A percentile compares a stretch with the other conserved stretches of the same genome.
phyloP scores from a whole-genome alignment of 1,140 invertebrate species.

The Cephus cinctus region DNA sequence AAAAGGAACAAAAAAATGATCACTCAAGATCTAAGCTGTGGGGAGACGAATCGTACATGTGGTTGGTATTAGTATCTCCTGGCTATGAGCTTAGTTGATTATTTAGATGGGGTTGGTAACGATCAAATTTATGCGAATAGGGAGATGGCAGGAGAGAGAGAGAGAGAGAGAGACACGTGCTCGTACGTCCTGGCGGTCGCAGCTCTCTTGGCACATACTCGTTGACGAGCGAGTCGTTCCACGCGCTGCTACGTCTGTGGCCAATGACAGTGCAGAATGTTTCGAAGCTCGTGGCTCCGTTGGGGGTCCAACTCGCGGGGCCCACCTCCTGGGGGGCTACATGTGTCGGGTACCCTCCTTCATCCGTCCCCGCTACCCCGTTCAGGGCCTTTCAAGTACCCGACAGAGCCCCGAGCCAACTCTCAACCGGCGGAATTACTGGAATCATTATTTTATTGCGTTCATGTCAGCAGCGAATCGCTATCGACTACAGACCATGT shows the following conservation, averaged over 20 bases:
- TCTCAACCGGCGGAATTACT: conserved; percentile 32
- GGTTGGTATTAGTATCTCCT: no score
- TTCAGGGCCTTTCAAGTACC: conserved; percentile 45
- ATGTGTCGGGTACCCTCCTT: conserved; percentile 44
- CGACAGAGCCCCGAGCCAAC: conserved; percentile 30
- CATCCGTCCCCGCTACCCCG: conserved; percentile 25
- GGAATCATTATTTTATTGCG: conserved; percentile 37
- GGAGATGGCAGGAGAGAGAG: no score
- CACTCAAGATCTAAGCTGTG: no score
- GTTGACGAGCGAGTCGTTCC: conserved; percentile 3
- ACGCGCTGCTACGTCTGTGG: conserved; percentile 42
- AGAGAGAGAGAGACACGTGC: no score
- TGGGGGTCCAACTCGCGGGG: conserved; percentile 48
- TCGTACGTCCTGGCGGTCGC: not conserved
- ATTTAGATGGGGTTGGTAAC: no score
- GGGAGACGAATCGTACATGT: no score
- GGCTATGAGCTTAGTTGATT: no score
- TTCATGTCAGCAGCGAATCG: no score
- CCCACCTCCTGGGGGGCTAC: conserved; percentile 43
- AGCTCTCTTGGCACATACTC: not conserved
- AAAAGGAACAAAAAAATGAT: no score
- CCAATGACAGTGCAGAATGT: conserved; percentile 33
- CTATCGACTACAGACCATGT: no score
- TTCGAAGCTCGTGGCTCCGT: conserved; percentile 37
- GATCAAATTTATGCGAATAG: no score